Evolutionary conservation across 1,140 invertebrate genomes (phyloP).

Genomic region (Plodia interpunctella): DNA sequence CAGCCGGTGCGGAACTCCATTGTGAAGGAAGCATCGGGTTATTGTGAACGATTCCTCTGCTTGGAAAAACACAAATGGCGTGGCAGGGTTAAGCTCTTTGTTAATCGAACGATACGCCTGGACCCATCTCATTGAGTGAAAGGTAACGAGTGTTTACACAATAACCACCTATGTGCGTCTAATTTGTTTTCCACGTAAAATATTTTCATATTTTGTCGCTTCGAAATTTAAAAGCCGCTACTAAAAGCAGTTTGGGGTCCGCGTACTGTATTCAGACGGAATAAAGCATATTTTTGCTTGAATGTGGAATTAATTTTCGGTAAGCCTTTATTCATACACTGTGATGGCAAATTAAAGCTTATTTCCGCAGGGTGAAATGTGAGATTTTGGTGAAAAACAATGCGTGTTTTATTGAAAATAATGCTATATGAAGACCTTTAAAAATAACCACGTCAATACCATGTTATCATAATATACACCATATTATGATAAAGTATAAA

Average conservation of each 20-base stretch:
- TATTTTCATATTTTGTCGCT: slow-evolving; percentile 4
- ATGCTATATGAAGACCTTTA: too few relatives aligned
- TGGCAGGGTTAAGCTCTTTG: slow-evolving; percentile 63
- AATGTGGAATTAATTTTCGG: not conserved
- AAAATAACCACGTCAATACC: too few relatives aligned
- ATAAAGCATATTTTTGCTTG: not conserved
- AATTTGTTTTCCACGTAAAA: slow-evolving; percentile 7
- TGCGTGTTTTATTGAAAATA: not conserved
- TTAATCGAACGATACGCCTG: slow-evolving; percentile 52
- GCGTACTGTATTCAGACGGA: not conserved
- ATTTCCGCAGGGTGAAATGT: not conserved
- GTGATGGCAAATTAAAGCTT: slow-evolving; percentile 3
- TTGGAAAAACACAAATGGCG: slow-evolving; percentile 64
- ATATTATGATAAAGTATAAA: not conserved
- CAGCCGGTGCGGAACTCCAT: slow-evolving; percentile 61
- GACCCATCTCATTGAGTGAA: slow-evolving; percentile 35
- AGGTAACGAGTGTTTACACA: slow-evolving; percentile 12
- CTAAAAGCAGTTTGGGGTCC: not conserved
- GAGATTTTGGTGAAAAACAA: not conserved
- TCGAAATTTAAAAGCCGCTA: not conserved
- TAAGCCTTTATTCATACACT: not conserved
- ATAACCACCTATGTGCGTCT: not conserved
- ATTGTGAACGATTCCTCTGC: slow-evolving; percentile 73
- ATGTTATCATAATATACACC: too few relatives aligned
- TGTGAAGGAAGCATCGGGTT: slow-evolving; percentile 58